Evolutionary conservation across 2,888 invertebrate species (phyloP).

Genomic region (Sialis fuliginosa): DNA sequence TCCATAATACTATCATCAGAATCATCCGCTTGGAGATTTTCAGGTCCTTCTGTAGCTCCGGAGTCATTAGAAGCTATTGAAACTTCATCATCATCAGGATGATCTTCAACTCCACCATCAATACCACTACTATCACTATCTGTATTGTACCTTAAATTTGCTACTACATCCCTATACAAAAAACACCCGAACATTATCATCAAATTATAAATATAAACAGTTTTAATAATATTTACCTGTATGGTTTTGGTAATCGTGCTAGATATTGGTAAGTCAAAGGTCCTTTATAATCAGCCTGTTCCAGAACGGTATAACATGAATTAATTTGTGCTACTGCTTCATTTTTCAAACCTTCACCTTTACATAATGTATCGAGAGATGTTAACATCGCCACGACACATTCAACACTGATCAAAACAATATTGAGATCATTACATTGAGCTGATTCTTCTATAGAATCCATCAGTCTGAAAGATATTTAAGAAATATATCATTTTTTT

Average conservation of each 20-base stretch:
- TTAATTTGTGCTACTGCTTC: conserved; percentile 43
- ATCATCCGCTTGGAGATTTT: conserved; percentile 34
- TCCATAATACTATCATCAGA: conserved; percentile 58
- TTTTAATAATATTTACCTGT: conserved; percentile 33
- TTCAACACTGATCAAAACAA: conserved; percentile 63
- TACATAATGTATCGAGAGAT: conserved; percentile 64
- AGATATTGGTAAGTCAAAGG: conserved; percentile 73
- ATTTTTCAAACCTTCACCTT: conserved; percentile 50
- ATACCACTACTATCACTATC: conserved; percentile 41
- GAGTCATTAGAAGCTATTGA: conserved; percentile 27
- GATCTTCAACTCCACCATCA: conserved; percentile 21
- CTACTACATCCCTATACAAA: conserved; percentile 44
- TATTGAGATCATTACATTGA: conserved; percentile 57
- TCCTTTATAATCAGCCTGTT: conserved; percentile 66
- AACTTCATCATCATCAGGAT: conserved; percentile 21
- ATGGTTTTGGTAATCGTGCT: conserved; percentile 66
- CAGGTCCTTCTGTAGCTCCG: conserved; percentile 53
- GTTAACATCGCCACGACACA: conserved; percentile 69
- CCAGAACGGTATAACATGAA: conserved; percentile 43
- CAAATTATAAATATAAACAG: not conserved
- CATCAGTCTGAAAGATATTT: conserved; percentile 46
- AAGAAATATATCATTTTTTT: not conserved
- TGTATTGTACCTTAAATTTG: conserved; percentile 39
- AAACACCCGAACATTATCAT: conserved; percentile 4
- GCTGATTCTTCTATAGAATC: conserved; percentile 88